Conservation (phyloP, 2,888 invertebrate species). For the Sinohyriopsis cumingii region DNA sequence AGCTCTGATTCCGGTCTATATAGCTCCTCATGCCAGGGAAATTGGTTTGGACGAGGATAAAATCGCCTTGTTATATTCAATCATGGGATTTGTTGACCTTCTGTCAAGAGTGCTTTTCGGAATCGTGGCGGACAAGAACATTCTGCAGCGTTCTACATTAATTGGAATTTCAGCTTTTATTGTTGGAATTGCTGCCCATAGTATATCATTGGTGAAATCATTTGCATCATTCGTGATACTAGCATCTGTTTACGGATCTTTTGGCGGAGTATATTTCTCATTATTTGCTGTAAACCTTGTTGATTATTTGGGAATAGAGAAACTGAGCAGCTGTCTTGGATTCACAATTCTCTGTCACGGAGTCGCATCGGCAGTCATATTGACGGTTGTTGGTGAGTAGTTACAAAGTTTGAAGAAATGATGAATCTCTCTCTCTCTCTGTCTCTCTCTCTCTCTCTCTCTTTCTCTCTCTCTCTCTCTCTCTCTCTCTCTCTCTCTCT, state of each 20-base stretch:
- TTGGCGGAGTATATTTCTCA: slow-evolving; percentile 12
- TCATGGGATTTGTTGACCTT: slow-evolving; percentile 25
- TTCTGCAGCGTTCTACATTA: slow-evolving; percentile 14
- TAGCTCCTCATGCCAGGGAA: slow-evolving; percentile 36
- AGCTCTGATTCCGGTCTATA: slow-evolving; percentile 15
- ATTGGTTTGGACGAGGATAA: slow-evolving; percentile 21
- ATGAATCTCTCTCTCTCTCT: no score
- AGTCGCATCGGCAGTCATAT: slow-evolving; percentile 11
- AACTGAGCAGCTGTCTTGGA: slow-evolving; percentile 18
- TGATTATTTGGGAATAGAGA: slow-evolving; percentile 13
- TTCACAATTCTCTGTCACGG: slow-evolving; percentile 18
- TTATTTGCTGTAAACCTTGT: slow-evolving; percentile 17
- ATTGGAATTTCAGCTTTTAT: slow-evolving; percentile 8
- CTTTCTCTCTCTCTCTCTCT: no score
- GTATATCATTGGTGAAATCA: slow-evolving; percentile 10
- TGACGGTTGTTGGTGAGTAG: slow-evolving; percentile 13
- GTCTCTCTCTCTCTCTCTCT: no score
- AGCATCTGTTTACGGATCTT: slow-evolving; percentile 15
- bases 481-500: no score
- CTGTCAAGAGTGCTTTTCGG: slow-evolving; percentile 17
- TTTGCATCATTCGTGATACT: slow-evolving; percentile 14
- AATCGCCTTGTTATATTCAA: slow-evolving; percentile 24
- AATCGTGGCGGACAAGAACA: slow-evolving; percentile 16
- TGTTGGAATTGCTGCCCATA: slow-evolving; percentile 15
- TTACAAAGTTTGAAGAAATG: no score